Evolutionary conservation across 2,888 invertebrate genomes (phyloP).

Genomic region (Teleogryllus oceanicus): DNA sequence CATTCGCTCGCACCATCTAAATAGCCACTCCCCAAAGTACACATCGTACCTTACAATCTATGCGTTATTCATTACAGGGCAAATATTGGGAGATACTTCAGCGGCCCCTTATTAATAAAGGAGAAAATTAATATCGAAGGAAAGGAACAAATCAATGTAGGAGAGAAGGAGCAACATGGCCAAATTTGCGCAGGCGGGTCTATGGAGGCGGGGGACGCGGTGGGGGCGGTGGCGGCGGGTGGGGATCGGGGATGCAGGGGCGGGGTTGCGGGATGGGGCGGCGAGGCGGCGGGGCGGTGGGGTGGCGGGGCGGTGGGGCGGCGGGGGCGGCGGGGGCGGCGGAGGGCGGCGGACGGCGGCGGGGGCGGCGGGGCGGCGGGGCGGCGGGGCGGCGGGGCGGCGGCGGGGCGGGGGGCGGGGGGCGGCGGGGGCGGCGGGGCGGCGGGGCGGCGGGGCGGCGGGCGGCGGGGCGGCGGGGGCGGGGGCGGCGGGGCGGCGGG

Average conservation of each 20-base stretch:
- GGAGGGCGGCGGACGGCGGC: not conserved
- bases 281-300: too few relatives aligned
- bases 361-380: too few relatives aligned
- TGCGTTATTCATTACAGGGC: slow-evolving; percentile 18
- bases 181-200: not conserved
- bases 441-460: too few relatives aligned
- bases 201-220: not conserved
- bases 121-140: slow-evolving; percentile 18
- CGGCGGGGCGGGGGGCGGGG: not conserved
- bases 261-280: too few relatives aligned
- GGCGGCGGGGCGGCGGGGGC: not conserved
- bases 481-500: not conserved
- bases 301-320: too few relatives aligned
- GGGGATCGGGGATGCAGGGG: too few relatives aligned
- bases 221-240: not conserved
- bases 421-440: not conserved
- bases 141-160: slow-evolving; percentile 18
- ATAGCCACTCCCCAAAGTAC: not conserved
- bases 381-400: too few relatives aligned
- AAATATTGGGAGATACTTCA: slow-evolving; percentile 6
- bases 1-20: too few relatives aligned
- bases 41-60: slow-evolving; percentile 18
- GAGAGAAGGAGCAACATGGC: slow-evolving; percentile 6
- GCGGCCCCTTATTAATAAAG: slow-evolving; percentile 6
- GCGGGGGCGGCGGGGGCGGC: fast-evolving